Evolutionary conservation across 2,888 invertebrate species (phyloP), one percentile per base, ranked within the genome.

Genomic region (Drosophila leonis): DNA sequence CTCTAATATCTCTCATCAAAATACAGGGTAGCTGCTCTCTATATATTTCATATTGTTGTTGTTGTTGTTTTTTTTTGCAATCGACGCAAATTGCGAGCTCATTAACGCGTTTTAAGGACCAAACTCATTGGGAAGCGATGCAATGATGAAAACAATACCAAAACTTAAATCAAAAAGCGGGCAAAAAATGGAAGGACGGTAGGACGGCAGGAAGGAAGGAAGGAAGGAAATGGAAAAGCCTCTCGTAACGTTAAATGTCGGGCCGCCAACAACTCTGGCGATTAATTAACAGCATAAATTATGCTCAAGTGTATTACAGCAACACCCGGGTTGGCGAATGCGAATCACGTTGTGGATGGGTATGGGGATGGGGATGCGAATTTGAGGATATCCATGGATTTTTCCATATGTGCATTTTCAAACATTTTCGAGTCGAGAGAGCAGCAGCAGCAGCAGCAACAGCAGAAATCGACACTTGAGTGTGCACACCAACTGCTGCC

Each of bases 231-330:
- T 29, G 54, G 59, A 49, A 75, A 70, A 27, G 24, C 29, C 64
- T 54, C 49, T 24, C 64, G 54, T 52, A 64, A 35, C 55, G 77
- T 62, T 81, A 77, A 81, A 80, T 77, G 81, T 44, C 49, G 49
- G 42, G 41, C 51, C 49, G 56, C 60, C 65, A 80, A 60, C 56
- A 76, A 52, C 65, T 77, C 73, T 69, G 74, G 62, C 70, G 83
- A 83, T 87, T 84, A 84, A 84, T 84, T 84, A 84, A 84, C 89
- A 84, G 89, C 90, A 83, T 88, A 90, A 88, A 90, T 84, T 84
- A 90, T 86, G 84, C 84, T 88, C 90, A 84, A 84, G 84, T 84
- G 89, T 81, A 90, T 88, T 80, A 80, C 67, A 56, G 81, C 68
- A 75, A 88, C 87, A 86, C 84, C 78, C 66, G 72, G 18, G 12